Base-by-base conservation (phyloP, 2,113 vertebrate genomes). In the Entosphenus tridentatus region DNA sequence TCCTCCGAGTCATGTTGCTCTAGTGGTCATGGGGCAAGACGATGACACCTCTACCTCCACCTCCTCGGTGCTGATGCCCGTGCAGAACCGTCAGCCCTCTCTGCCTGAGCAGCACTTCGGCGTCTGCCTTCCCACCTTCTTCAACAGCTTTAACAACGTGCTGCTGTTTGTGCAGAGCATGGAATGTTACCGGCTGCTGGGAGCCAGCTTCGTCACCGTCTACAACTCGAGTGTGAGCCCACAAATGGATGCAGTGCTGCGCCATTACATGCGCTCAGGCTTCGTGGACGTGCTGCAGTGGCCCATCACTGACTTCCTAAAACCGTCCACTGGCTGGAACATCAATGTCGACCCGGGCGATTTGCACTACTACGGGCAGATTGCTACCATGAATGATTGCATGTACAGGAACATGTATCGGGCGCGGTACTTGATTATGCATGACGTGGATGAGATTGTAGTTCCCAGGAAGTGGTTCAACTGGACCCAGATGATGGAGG, bases 101-200 rank as follows among this genome's bases (percentile, higher is more conserved):
- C 39, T 39, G 39, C 58, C 58, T 14, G 2, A 62, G 18, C 58
- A 75, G 11, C 77, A 83, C 70, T 83, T 88, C 72, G 85, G 82
- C 0, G 72, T 86, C 8, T 88, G 85, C 69, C 77, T 86, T 70
- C 86, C 84, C 57, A 74, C 69, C 62, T 77, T 86, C 72, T 86
- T 82, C 74, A 81, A 76, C 2, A 69, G 73, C 12, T 84, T 80
- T 73, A 83, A 82, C 73, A 88, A 84, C 0, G 77, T 83, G 57
- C 77, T 87, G 69, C 83, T 85, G 73, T 80, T 80, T 67, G 78
- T 81, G 58, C 83, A 84, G 74, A 77, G 75, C 11, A 72, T 83
- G 71, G 85, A 86, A 74, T 81, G 83, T 78, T 85, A 84, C 77
- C 84, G 79, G 78, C 71, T 85, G 70, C 78, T 85, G 14, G 82